Percentiles rank a stretch among this genome's conserved stretches.
These are phyloP conservation scores for Mungos mungo DNA, from an alignment of 2,113 vertebrate genomes.

Conservation along the genomic window DNA sequence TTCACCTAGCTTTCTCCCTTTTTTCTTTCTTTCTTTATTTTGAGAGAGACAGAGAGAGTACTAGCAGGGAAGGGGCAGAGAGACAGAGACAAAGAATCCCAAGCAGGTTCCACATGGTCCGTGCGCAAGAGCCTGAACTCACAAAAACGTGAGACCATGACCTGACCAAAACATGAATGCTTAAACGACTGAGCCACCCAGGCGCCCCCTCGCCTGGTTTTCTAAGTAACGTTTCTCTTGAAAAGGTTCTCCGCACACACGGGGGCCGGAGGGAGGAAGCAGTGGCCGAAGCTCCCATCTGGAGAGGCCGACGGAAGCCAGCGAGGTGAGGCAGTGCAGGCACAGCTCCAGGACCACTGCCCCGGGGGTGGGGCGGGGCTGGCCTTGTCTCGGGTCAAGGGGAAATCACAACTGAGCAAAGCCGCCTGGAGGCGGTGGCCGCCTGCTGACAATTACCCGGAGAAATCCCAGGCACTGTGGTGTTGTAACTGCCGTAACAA, in stretches of 20 bases:
- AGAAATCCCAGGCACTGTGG: not conserved
- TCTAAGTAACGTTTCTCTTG: conserved; percentile 14
- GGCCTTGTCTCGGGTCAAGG: not conserved
- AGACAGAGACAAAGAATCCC: no score
- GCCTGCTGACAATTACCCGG: not conserved
- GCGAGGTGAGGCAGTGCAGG: fast-evolving
- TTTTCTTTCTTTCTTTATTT: no score
- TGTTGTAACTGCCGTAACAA: not conserved
- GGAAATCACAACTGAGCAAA: not conserved
- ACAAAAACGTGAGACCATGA: no score
- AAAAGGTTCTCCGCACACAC: not conserved
- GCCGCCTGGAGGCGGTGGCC: not conserved
- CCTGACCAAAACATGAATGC: no score
- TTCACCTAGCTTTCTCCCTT: not conserved
- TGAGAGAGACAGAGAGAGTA: no score
- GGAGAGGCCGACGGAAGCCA: not conserved
- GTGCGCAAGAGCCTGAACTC: no score
- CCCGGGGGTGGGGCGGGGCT: no score
- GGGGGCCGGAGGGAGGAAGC: not conserved
- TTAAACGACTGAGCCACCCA: no score
- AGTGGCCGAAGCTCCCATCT: not conserved
- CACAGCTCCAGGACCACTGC: not conserved
- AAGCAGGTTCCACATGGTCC: no score
- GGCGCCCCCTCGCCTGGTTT: not conserved
- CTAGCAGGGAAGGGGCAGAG: no score